phyloP scores from a whole-genome alignment of 2,888 invertebrate species.

The Caprella mutica region DNA sequence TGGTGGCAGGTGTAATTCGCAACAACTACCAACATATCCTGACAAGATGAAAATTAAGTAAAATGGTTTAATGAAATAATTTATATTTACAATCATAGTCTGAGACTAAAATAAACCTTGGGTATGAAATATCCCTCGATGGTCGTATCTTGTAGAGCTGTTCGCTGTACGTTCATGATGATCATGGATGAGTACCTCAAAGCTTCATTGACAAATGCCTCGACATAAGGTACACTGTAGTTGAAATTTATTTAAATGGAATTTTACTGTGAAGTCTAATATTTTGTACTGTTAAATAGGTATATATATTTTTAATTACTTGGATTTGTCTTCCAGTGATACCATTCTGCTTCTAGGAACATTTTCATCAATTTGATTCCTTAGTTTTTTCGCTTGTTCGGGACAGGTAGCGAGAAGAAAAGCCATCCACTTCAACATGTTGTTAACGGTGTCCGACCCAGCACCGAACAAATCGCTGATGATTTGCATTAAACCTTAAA shows the following conservation, averaged over 20 bases:
- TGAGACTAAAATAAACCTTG: no score
- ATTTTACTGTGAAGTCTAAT: no score
- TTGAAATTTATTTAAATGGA: no score
- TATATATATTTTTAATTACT: no score
- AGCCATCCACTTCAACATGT: background rate
- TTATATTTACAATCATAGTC: no score
- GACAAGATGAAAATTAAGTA: no score
- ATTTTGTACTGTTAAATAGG: no score
- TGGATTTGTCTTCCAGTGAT: background rate
- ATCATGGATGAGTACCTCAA: background rate
- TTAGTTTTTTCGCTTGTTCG: background rate
- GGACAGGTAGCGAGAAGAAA: background rate
- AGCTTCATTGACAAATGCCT: background rate
- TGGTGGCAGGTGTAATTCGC: background rate
- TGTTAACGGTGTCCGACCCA: background rate
- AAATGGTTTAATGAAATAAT: no score
- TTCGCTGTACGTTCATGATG: background rate
- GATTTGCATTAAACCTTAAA: background rate
- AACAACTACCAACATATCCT: constrained; percentile 6
- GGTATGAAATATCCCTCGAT: background rate
- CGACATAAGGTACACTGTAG: background rate
- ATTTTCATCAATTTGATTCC: background rate
- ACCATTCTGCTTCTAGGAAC: background rate
- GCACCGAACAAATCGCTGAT: constrained; percentile 3
- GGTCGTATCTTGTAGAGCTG: background rate